These are phyloP conservation scores for Tachuris rubrigastra DNA, from an alignment of 2,113 vertebrate genomes.

Conservation along the genomic window DNA sequence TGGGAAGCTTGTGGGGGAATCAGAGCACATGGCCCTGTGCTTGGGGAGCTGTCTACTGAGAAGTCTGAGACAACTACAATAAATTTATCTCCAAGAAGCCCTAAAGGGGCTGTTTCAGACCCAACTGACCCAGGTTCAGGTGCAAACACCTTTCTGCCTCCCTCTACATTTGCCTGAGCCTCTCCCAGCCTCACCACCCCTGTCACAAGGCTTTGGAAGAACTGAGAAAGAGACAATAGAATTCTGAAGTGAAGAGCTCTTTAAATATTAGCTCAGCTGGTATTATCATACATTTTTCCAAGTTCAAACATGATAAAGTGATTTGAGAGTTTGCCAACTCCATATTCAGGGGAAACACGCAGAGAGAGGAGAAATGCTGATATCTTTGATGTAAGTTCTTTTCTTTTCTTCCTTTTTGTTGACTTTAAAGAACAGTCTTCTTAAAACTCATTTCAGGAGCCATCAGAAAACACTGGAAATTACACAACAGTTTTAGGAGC, in stretches of 20 bases:
- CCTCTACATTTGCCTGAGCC: not conserved
- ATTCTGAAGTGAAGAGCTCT: conserved; percentile 39
- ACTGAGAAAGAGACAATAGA: conserved; percentile 6
- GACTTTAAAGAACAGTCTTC: conserved; percentile 59
- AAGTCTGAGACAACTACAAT: not conserved
- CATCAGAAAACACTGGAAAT: conserved; percentile 69
- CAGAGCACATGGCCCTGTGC: not conserved
- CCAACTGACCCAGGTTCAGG: not conserved
- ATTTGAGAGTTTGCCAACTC: conserved; percentile 71
- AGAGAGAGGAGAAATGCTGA: conserved; percentile 53
- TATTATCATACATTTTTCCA: conserved; percentile 59
- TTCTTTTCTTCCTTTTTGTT: conserved; percentile 43
- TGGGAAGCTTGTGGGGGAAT: not conserved
- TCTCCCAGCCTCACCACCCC: not conserved
- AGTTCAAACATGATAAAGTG: conserved; percentile 70
- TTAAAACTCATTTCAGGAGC: conserved; percentile 65
- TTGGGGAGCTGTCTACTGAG: not conserved
- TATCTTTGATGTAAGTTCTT: conserved; percentile 61
- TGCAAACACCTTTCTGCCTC: not conserved
- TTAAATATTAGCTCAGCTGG: conserved; percentile 71
- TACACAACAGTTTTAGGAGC: conserved; percentile 66
- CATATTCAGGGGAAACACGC: conserved; percentile 63
- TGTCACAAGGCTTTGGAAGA: not conserved
- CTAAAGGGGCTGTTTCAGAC: not conserved
- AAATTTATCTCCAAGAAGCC: not conserved